phyloP scores from a whole-genome alignment of 2,888 invertebrate species.

The Prosopocoilus inquinatus region DNA sequence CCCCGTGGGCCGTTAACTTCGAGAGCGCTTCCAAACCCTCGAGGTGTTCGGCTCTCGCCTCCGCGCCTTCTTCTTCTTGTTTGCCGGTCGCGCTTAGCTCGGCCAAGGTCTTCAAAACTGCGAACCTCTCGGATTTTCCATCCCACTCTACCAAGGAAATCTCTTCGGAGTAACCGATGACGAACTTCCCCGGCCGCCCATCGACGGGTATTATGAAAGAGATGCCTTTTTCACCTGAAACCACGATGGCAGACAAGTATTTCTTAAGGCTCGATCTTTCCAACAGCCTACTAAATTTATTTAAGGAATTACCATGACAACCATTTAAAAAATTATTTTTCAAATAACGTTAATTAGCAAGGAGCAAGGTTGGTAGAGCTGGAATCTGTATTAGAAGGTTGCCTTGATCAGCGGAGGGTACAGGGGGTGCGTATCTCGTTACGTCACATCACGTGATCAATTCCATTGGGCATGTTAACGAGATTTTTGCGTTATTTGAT shows the following conservation, averaged over 20 bases:
- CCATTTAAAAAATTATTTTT: too few relatives aligned
- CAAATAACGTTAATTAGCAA: too few relatives aligned
- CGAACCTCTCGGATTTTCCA: slow-evolving; percentile 53
- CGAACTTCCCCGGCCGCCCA: slow-evolving; percentile 58
- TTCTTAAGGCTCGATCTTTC: not conserved
- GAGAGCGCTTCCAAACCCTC: slow-evolving; percentile 50
- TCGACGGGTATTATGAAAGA: slow-evolving; percentile 63
- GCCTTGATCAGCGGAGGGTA: too few relatives aligned
- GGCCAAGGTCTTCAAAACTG: slow-evolving; percentile 51
- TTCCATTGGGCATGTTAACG: too few relatives aligned
- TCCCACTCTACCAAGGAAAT: slow-evolving; percentile 63
- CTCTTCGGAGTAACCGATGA: slow-evolving; percentile 58
- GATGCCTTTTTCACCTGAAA: slow-evolving; percentile 31
- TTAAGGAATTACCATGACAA: not conserved
- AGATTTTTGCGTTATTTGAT: too few relatives aligned
- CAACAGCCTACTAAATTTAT: too few relatives aligned
- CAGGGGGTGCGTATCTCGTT: too few relatives aligned
- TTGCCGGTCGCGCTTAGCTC: slow-evolving; percentile 56
- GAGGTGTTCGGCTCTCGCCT: slow-evolving; percentile 53
- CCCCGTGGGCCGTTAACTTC: too few relatives aligned
- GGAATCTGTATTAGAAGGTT: too few relatives aligned
- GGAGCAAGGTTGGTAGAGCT: too few relatives aligned
- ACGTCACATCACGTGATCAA: too few relatives aligned
- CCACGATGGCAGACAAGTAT: not conserved
- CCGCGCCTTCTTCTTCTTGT: not conserved